Base-by-base conservation (phyloP, 2,797 vertebrate species). In the Gymnothorax reevesii region DNA sequence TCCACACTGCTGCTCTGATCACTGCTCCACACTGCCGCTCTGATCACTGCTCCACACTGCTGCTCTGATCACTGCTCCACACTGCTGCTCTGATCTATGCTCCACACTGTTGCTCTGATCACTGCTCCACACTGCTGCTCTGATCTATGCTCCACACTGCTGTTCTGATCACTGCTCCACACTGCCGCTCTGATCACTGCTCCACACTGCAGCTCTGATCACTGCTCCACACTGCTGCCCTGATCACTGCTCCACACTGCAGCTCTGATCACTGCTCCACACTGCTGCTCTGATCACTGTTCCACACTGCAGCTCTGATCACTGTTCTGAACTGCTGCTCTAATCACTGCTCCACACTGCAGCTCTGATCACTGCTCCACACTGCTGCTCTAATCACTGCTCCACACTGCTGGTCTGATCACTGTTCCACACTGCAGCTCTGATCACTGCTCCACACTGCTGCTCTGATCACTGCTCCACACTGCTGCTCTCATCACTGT, bases 371-470 rank as follows among this genome's bases (percentile, higher is more conserved):
- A 42, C 33, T 42, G 33, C 33, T 42, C 33, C 33, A 42, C 33
- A 42, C 33, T 42, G 33, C 33, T 42, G 49, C 10, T 54, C 75
- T 79, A 7, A 77, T 3, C 42, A 77, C 73, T 77, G 69, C 27
- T 73, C 69, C 73, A 42, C 33, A 42, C 33, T 42, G 33, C 33
- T 42, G 33, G 1, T 42, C 33, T 42, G 33, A 42, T 42, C 33
- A 42, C 33, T 42, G 33, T 2, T 42, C 33, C 33, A 42, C 33
- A 42, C 33, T 42, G 33, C 33, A 1, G 33, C 33, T 42, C 33
- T 71, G 66, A 71, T 25, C 66, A 27, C 66, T 71, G n/a, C 66
- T 69, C 66, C n/a, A 69, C 66, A 69, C n/a, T 42, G 33, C 66
- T 71, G 33, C 33, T 42, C 33, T 42, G 66, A 71, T 25, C 66